Evolutionary conservation across 2,888 invertebrate species (phyloP).

Genomic region (Smittia aterrima): DNA sequence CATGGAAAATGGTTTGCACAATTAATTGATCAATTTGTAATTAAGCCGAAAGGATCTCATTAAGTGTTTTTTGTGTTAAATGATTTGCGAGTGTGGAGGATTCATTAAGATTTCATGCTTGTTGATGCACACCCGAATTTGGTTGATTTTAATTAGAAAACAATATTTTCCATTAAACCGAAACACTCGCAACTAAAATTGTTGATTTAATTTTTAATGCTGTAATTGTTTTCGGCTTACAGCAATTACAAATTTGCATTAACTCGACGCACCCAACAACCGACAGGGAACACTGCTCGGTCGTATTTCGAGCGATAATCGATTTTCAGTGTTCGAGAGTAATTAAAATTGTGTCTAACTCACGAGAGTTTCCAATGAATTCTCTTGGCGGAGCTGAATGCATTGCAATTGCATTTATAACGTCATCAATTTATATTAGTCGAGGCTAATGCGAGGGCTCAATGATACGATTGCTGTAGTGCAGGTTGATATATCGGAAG

Average conservation of each 20-base stretch:
- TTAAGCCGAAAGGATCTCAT: background rate
- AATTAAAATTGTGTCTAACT: conserved; percentile 23
- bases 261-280: no score
- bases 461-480: no score
- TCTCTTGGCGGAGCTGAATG: no score
- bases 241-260: conserved; percentile 19
- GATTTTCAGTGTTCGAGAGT: conserved; percentile 16
- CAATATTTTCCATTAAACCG: no score
- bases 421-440: no score
- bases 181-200: background rate
- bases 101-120: background rate
- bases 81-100: background rate
- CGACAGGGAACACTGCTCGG: no score
- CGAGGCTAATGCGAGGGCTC: no score
- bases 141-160: no score
- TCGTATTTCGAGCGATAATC: background rate
- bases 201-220: conserved; percentile 25
- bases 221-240: conserved; percentile 21
- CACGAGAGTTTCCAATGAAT: no score
- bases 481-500: no score
- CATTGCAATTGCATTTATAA: no score
- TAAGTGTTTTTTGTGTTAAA: conserved; percentile 8
- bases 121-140: background rate
- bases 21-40: conserved; percentile 36
- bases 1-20: conserved; percentile 1